Conservation (phyloP, 2,113 vertebrate genomes). For the Caretta caretta region DNA sequence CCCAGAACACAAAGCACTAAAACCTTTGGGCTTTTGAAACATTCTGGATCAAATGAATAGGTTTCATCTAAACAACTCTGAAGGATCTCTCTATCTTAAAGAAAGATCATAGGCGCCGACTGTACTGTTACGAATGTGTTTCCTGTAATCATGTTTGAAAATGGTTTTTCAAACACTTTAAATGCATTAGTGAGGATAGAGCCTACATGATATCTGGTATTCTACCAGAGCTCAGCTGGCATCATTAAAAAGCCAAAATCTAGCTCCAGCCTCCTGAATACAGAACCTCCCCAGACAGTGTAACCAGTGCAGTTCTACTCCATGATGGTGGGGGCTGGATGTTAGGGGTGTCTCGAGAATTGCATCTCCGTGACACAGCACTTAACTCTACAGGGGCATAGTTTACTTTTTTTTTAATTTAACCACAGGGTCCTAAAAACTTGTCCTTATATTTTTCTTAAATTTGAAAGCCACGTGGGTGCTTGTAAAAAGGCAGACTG, state of each 20-base stretch:
- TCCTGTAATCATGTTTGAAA: background rate
- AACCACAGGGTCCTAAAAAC: background rate
- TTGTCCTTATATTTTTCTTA: background rate
- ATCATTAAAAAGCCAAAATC: background rate
- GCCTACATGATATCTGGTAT: background rate
- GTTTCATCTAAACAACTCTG: background rate
- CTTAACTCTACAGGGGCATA: background rate
- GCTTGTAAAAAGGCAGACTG: background rate
- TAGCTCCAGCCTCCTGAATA: background rate
- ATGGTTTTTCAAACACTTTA: background rate
- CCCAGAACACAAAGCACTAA: background rate
- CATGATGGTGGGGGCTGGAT: background rate
- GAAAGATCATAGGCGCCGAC: background rate
- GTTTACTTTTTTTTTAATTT: background rate
- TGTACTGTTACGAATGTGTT: background rate
- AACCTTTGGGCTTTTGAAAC: background rate
- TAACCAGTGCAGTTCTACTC: background rate
- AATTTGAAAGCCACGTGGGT: background rate
- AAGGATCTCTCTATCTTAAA: background rate
- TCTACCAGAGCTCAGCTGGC: background rate
- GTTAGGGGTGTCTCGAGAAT: background rate
- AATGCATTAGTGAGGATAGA: background rate
- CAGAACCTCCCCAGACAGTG: background rate
- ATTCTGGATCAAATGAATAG: background rate
- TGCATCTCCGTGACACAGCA: background rate